Conservation (phyloP, 2,113 vertebrate genomes). For the Phodopus roborovskii region DNA sequence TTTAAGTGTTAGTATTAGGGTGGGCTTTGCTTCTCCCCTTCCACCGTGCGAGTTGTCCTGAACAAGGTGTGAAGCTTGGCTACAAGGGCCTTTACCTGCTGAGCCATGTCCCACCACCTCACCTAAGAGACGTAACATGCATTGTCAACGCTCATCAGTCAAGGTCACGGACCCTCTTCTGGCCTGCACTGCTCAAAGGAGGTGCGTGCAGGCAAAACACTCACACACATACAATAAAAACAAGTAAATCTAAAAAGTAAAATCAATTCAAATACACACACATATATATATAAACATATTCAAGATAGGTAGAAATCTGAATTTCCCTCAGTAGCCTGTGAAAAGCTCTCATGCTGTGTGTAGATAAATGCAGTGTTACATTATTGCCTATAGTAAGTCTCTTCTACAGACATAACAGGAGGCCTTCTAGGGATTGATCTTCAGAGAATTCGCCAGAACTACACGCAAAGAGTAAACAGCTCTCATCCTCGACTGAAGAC, state of each 20-base stretch:
- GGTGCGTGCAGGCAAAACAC: not conserved
- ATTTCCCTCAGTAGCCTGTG: not conserved
- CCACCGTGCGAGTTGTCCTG: not conserved
- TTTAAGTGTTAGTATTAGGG: not conserved
- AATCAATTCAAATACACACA: not conserved
- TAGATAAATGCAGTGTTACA: not conserved
- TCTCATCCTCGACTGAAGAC: not conserved
- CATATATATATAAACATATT: not conserved
- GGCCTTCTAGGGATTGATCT: conserved; percentile 37
- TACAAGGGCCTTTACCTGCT: not conserved
- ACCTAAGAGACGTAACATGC: not conserved
- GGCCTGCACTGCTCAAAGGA: not conserved
- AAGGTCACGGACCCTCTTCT: not conserved
- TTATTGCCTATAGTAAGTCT: conserved; percentile 48
- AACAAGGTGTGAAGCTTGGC: not conserved
- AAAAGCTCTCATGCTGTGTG: not conserved
- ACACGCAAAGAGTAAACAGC: conserved; percentile 30
- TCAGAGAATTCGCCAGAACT: conserved; percentile 45
- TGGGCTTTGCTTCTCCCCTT: not conserved
- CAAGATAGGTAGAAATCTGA: not conserved
- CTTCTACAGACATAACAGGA: conserved; percentile 49
- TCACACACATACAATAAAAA: not conserved
- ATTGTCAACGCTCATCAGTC: not conserved
- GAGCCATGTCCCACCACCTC: not conserved
- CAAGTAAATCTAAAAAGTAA: not conserved